Percentiles rank a stretch among this genome's conserved stretches.
Conservation (phyloP, 2,888 invertebrate species). For the Dryocosmus kuriphilus region DNA sequence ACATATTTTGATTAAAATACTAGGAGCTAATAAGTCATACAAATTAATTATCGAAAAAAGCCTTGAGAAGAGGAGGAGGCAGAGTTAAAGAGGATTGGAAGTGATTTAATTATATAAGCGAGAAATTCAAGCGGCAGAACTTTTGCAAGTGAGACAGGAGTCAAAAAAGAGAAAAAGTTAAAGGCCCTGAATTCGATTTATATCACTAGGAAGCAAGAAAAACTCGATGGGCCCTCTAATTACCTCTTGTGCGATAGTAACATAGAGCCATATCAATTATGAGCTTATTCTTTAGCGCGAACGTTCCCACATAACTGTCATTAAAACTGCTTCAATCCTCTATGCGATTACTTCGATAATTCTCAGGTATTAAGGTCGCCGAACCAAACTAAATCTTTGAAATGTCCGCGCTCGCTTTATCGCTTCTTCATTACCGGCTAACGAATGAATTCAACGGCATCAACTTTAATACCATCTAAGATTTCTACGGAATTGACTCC, state of each 20-base stretch:
- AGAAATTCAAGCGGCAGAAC: conserved; percentile 41
- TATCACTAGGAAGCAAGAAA: conserved; percentile 34
- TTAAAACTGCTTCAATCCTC: background rate
- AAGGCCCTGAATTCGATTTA: conserved; percentile 52
- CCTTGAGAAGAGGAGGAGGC: background rate
- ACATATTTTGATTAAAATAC: background rate
- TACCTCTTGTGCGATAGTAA: conserved; percentile 47
- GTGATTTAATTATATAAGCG: conserved; percentile 27
- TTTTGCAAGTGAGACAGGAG: conserved; percentile 14
- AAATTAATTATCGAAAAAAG: conserved; percentile 3
- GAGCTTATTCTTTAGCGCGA: conserved; percentile 11
- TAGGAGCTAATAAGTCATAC: background rate
- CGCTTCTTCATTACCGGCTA: background rate
- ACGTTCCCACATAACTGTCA: background rate
- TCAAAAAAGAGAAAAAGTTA: conserved; percentile 43
- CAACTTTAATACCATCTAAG: background rate
- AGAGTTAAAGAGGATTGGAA: conserved; percentile 29
- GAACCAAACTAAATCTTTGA: background rate
- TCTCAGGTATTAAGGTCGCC: background rate
- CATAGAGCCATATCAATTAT: conserved; percentile 48
- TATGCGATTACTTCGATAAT: conserved; percentile 7
- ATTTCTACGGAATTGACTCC: background rate
- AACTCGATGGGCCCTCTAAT: conserved; percentile 42
- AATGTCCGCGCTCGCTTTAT: background rate
- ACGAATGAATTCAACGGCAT: background rate